Percentiles rank a stretch among this genome's conserved stretches.
Conservation (phyloP, 2,797 vertebrate genomes). For the Champsocephalus esox region DNA sequence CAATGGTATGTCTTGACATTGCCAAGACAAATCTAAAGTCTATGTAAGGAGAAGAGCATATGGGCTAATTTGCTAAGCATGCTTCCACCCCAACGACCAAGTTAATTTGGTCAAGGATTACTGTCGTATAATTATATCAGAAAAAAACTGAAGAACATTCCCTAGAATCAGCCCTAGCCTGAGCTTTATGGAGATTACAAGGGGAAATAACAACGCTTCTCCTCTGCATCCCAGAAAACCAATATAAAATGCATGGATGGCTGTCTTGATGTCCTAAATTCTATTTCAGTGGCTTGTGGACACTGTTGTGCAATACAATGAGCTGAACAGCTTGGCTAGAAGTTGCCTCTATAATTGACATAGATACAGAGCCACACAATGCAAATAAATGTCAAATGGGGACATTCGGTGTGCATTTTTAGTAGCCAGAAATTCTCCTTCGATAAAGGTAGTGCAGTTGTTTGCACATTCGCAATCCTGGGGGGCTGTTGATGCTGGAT, state of each 20-base stretch:
- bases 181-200: conserved; percentile 16
- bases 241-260: conserved; percentile 5
- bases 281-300: not conserved
- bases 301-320: not conserved
- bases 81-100: not conserved
- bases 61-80: conserved; percentile 1
- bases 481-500: not conserved
- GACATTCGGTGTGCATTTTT: not conserved
- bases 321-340: not conserved
- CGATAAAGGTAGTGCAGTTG: not conserved
- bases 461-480: not conserved
- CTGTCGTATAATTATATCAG: conserved; percentile 13
- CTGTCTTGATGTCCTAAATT: conserved; percentile 11
- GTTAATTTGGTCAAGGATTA: conserved; percentile 3
- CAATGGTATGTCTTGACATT: not conserved
- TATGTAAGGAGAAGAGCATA: not conserved
- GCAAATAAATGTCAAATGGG: not conserved
- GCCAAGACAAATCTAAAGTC: not conserved
- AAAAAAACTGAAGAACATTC: conserved; percentile 15
- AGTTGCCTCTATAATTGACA: not conserved
- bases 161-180: not conserved
- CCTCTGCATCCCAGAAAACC: conserved; percentile 13
- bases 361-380: not conserved
- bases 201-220: conserved; percentile 8
- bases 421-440: not conserved